Base-by-base conservation (phyloP, 2,797 vertebrate species). In the Sebastolobus alascanus region DNA sequence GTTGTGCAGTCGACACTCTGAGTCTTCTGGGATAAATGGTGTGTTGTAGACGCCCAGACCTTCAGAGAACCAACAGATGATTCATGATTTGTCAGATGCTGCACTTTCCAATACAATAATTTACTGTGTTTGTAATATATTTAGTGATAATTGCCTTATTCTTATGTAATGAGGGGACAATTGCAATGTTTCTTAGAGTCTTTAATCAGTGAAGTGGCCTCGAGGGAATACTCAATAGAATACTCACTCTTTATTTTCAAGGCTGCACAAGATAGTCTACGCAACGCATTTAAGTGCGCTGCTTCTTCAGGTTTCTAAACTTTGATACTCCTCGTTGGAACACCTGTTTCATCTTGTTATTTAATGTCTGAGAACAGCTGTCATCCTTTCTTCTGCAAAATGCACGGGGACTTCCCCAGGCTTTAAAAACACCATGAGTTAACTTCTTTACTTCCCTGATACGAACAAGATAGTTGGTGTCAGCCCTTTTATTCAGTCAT, bases 1-100 rank as follows among this genome's bases (percentile, higher is more conserved):
- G 75, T 68, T 82, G 54, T 64, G 60, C 50, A 54, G 50, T 54
- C 50, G n/a, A 54, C 50, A 54, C 50, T n/a, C 50, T 1, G 4
- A 10, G 59, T 25, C 8, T 50, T 78, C 60, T 20, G 37, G 74
- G 61, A 84, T 74, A 63, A 83, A 75, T 55, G 56, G 61, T 40
- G 72, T 76, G 73, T 65, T 73, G 56, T 69, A 50, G 56, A 72
- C 40, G 38, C 43, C 16, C 16, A 37, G 38, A 77, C 25, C 11
- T 6, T 71, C 58, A 29, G 50, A 56, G 29, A 61, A 43, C 10
- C 22, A 12, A 3, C 20, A 54, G 8, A 54, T 54, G 50, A 54
- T 54, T 54, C n/a, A 54, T 11, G 50, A 54, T 54, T 54, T 54
- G 50, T 54, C 16, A 54, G n/a, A 54, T 54, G 50, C 50, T 54